A percentile compares a stretch with the other conserved stretches of the same genome.
phyloP scores from a whole-genome alignment of 1,140 invertebrate species.

The Drosophila rhopaloa region DNA sequence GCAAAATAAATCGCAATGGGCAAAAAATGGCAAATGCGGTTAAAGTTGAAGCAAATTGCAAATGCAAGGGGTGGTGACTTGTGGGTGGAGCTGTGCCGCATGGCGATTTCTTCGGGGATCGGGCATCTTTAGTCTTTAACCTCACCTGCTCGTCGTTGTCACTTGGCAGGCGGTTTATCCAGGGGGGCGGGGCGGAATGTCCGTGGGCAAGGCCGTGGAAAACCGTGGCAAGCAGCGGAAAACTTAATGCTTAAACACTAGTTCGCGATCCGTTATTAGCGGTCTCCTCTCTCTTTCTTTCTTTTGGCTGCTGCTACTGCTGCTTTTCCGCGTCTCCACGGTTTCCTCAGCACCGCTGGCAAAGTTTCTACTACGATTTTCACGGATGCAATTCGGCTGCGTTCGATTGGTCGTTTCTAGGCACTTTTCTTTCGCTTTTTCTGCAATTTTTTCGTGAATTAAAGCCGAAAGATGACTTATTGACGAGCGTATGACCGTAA shows the following conservation, averaged over 20 bases:
- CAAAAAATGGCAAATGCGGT: constrained; percentile 31
- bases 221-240: constrained; percentile 35
- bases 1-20: constrained; percentile 29
- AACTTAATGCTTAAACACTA: constrained; percentile 70
- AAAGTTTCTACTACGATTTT: not conserved
- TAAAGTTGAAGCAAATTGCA: constrained; percentile 39
- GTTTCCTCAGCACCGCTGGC: constrained; percentile 5
- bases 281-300: constrained; percentile 19
- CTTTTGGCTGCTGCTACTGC: constrained; percentile 27
- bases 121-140: constrained; percentile 2
- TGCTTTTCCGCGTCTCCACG: constrained; percentile 22
- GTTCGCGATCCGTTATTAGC: constrained; percentile 49
- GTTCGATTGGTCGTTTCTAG: constrained; percentile 14
- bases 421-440: constrained; percentile 12
- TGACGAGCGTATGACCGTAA: constrained; percentile 55
- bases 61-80: constrained; percentile 11
- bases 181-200: constrained; percentile 5
- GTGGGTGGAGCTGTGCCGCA: constrained; percentile 24
- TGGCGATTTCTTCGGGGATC: constrained; percentile 15
- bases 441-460: constrained; percentile 74
- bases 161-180: constrained; percentile 27
- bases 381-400: constrained; percentile 32
- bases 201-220: constrained; percentile 17
- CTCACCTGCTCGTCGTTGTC: constrained; percentile 58
- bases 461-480: constrained; percentile 80